Evolutionary conservation across 2,888 invertebrate species (phyloP).

Genomic region (Pyrrhia umbra): DNA sequence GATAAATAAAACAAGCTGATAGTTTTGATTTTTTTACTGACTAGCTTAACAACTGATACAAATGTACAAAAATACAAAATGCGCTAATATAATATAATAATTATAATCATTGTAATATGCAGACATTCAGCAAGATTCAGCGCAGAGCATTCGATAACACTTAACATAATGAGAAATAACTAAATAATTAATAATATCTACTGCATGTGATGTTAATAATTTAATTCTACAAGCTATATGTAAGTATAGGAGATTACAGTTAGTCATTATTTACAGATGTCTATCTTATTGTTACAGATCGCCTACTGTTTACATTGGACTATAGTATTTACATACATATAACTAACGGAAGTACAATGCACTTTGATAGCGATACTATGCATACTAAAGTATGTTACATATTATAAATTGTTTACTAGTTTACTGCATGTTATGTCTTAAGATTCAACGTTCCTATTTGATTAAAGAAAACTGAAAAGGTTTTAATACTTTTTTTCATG

Average conservation of each 20-base stretch:
- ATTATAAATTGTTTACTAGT: conserved; percentile 9
- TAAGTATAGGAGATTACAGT: conserved; percentile 46
- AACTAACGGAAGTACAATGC: conserved; percentile 76
- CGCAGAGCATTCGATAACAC: conserved; percentile 53
- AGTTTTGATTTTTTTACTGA: conserved; percentile 77
- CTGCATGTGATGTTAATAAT: conserved; percentile 73
- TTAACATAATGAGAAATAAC: conserved; percentile 55
- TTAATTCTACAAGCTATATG: conserved; percentile 59
- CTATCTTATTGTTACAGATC: conserved; percentile 47
- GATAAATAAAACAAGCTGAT: neutral
- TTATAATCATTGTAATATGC: conserved; percentile 44
- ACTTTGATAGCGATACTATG: conserved; percentile 64
- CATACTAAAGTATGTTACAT: conserved; percentile 6
- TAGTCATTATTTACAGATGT: conserved; percentile 65
- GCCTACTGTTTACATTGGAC: conserved; percentile 49
- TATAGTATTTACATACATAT: conserved; percentile 61
- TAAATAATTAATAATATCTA: conserved; percentile 50
- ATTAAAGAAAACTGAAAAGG: neutral
- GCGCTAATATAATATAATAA: conserved; percentile 38
- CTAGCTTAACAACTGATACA: conserved; percentile 77
- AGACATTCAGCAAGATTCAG: conserved; percentile 56
- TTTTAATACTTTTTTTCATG: neutral
- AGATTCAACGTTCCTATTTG: conserved; percentile 3
- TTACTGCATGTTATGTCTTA: conserved; percentile 2
- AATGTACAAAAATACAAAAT: conserved; percentile 85